Base-by-base conservation (phyloP, 2,888 invertebrate species). In the Psylliodes chrysocephalus region DNA sequence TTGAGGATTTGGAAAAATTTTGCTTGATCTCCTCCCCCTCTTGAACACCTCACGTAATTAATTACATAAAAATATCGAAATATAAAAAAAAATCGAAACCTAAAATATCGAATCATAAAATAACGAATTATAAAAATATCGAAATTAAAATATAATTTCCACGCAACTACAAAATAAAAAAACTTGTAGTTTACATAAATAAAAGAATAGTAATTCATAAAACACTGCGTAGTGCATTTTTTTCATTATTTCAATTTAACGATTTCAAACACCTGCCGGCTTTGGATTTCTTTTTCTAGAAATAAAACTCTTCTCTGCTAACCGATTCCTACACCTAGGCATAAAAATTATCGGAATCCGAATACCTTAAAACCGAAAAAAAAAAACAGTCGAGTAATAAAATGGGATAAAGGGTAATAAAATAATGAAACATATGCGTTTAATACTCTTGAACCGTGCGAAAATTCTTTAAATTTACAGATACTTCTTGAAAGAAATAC, bases 391-490 rank as follows among this genome's bases (percentile, higher is more conserved):
- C 14, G 33, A 14, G 56, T 57, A 47, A 57, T 57, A 47, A 56
- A 56, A 22, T 56, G 19, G 22, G n/a, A 33, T 15, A 46, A 57
- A 57, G 56, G 19, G 56, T 47, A 57, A 46, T 56, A 56, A 56
- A 56, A 35, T 56, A 56, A 46, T 57, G 33, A 46, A 57, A 47
- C 47, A 19, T 57, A 47, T 33, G 56, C 33, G 47, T 17, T 38
- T 38, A 38, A 14, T 38, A 15, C 17, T 12, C 12, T 14, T 18
- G 10, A 14, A 22, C 15, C 33, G 19, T 22, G 44, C 15, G 7
- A 38, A 60, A 60, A 60, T 60, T 44, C 44, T 28, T 44, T 53
- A 33, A 44, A 60, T 60, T 60, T 53, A 44, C 53, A 33, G 52
- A 60, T 52, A 38, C 38, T 30, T 46, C 6, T 15, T n/a, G 30